Percentiles rank a stretch among this genome's conserved stretches.
phyloP scores from a whole-genome alignment of 2,888 invertebrate species.

The Synergus itoensis region DNA sequence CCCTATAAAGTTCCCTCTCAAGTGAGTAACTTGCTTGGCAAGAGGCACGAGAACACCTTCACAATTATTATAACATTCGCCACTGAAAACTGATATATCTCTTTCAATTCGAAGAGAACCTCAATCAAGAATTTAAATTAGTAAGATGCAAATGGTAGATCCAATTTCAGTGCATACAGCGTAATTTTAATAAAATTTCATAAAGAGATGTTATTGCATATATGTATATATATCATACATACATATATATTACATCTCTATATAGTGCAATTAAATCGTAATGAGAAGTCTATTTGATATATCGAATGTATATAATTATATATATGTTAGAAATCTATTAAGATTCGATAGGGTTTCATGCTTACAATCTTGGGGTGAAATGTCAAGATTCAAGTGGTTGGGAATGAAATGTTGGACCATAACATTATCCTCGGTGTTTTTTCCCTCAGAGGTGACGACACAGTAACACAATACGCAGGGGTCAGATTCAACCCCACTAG shows the following conservation, averaged over 20 bases:
- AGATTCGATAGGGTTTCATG: background rate
- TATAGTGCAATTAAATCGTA: too few species aligned
- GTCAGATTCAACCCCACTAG: slow-evolving; percentile 72
- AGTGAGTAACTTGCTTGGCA: slow-evolving; percentile 6
- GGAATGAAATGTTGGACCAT: slow-evolving; percentile 68
- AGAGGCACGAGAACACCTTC: background rate
- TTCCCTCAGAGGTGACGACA: slow-evolving; percentile 68
- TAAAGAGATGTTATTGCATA: too few species aligned
- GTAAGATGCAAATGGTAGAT: background rate
- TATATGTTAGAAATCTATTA: background rate
- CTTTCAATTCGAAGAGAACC: background rate
- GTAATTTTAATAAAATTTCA: too few species aligned
- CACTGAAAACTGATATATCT: background rate
- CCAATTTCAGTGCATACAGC: background rate
- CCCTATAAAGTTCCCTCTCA: slow-evolving; percentile 69
- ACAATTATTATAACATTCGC: slow-evolving; percentile 30
- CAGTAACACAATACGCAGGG: slow-evolving; percentile 73
- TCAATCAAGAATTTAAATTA: slow-evolving; percentile 17
- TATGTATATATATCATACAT: too few species aligned
- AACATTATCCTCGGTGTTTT: slow-evolving; percentile 66
- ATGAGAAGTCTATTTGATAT: too few species aligned
- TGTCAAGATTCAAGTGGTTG: slow-evolving; percentile 42
- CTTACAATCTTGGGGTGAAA: slow-evolving; percentile 16
- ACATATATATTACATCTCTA: too few species aligned
- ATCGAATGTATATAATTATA: too few species aligned